Conservation (phyloP, 2,797 vertebrate species). For the Sternarchorhynchus goeldii region DNA sequence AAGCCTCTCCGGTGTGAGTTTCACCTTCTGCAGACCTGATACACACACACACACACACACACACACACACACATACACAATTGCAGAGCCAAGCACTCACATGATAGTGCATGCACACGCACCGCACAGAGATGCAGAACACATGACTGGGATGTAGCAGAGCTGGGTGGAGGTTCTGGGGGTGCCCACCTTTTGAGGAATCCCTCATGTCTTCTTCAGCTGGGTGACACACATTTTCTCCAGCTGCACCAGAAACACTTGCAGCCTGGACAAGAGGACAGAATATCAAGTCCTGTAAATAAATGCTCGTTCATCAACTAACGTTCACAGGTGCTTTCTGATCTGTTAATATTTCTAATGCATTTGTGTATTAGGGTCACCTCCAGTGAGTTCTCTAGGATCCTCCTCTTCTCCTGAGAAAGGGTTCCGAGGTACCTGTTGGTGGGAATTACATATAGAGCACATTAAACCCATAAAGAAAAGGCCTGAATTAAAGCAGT, state of each 20-base stretch:
- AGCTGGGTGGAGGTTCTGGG: too few relatives aligned
- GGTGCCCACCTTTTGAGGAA: conserved; percentile 21
- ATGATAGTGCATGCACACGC: too few relatives aligned
- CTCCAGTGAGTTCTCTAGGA: conserved; percentile 39
- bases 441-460: neutral
- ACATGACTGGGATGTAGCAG: too few relatives aligned
- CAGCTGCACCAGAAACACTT: conserved; percentile 22
- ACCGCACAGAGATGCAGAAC: too few relatives aligned
- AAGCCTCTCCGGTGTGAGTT: conserved; percentile 1
- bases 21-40: conserved; percentile 50
- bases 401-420: conserved; percentile 57
- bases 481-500: too few relatives aligned
- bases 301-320: too few relatives aligned
- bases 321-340: neutral
- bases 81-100: neutral
- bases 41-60: conserved; percentile 41
- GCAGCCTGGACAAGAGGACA: conserved; percentile 15
- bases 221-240: conserved; percentile 3
- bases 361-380: conserved; percentile 3
- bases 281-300: neutral
- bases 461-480: too few relatives aligned
- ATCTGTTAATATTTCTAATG: neutral
- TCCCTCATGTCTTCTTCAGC: conserved; percentile 3
- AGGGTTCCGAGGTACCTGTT: conserved; percentile 68
- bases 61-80: neutral